A percentile compares a stretch with the other conserved stretches of the same genome.
Conservation (phyloP, 2,888 invertebrate species). For the Quadriops clusia region DNA sequence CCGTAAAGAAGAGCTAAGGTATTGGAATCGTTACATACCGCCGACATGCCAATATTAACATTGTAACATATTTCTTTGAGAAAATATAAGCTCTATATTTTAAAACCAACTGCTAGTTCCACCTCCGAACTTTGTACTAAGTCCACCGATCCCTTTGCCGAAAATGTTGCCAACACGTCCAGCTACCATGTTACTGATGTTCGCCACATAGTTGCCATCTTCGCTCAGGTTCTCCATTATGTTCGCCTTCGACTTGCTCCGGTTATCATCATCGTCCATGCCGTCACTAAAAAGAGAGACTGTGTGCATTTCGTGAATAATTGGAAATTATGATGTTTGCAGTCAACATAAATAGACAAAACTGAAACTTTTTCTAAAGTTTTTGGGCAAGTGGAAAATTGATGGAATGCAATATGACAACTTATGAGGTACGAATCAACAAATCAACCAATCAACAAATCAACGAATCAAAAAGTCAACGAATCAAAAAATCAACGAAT, state of each 20-base stretch:
- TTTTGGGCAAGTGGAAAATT: too few relatives aligned
- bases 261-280: constrained; percentile 48
- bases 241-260: constrained; percentile 47
- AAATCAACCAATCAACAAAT: too few relatives aligned
- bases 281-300: too few relatives aligned
- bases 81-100: constrained; percentile 25
- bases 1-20: neutral
- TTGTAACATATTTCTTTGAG: constrained; percentile 21
- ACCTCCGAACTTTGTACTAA: constrained; percentile 79
- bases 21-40: constrained; percentile 12
- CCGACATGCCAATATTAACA: constrained; percentile 19
- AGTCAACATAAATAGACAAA: too few relatives aligned
- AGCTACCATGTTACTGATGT: constrained; percentile 75
- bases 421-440: too few relatives aligned
- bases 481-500: too few relatives aligned
- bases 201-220: constrained; percentile 61
- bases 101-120: constrained; percentile 79
- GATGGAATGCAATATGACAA: too few relatives aligned
- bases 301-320: too few relatives aligned
- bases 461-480: too few relatives aligned
- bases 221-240: constrained; percentile 52
- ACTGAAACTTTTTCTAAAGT: too few relatives aligned
- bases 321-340: too few relatives aligned
- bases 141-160: constrained; percentile 81
- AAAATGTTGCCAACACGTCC: constrained; percentile 83